phyloP scores from a whole-genome alignment of 2,797 vertebrate species.

The Aratinga solstitialis region DNA sequence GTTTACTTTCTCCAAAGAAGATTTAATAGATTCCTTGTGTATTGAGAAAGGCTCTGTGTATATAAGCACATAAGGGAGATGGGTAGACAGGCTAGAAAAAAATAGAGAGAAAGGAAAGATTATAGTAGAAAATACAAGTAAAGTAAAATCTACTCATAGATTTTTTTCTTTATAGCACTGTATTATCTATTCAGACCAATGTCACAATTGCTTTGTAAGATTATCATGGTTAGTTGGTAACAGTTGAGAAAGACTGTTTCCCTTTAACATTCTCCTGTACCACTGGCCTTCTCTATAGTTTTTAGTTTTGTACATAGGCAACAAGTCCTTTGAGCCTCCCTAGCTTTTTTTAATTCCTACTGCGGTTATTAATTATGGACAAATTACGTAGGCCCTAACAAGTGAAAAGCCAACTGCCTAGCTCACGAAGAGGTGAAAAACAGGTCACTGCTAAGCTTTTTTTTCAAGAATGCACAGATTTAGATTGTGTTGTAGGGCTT shows the following conservation, averaged over 20 bases:
- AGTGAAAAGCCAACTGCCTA: background rate
- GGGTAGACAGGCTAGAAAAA: background rate
- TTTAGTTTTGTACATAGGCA: background rate
- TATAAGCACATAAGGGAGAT: background rate
- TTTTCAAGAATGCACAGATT: background rate
- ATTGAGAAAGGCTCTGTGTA: background rate
- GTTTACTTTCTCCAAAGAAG: background rate
- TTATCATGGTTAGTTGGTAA: background rate
- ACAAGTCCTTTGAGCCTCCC: background rate
- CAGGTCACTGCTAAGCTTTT: background rate
- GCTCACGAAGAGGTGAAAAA: background rate
- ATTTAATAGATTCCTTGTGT: background rate
- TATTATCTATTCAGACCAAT: background rate
- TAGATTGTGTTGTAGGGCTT: background rate
- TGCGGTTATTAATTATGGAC: background rate
- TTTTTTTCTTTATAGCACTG: background rate
- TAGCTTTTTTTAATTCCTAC: background rate
- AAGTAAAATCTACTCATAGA: background rate
- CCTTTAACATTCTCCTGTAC: background rate
- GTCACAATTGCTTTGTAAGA: background rate
- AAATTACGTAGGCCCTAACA: background rate
- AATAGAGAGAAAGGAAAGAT: background rate
- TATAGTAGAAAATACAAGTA: background rate
- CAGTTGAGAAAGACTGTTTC: background rate
- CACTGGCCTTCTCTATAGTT: background rate